These are phyloP conservation scores for Clanis bilineata DNA, from an alignment of 2,888 invertebrate genomes.

Conservation along the genomic window DNA sequence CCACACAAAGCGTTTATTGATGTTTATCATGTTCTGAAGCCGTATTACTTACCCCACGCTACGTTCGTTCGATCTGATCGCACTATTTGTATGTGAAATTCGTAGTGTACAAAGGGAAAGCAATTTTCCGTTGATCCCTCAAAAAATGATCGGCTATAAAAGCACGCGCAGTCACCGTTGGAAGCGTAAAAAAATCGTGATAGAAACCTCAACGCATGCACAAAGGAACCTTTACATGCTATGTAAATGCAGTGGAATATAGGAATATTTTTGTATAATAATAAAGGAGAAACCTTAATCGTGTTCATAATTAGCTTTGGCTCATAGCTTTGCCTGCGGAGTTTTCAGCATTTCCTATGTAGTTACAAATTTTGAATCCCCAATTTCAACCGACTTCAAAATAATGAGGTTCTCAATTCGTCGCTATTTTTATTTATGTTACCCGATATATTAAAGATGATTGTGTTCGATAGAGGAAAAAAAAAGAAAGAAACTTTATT, in stretches of 20 bases:
- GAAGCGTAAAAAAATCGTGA: constrained; percentile 62
- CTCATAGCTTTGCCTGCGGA: too few species aligned
- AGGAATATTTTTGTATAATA: not conserved
- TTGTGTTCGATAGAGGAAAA: too few species aligned
- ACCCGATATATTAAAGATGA: too few species aligned
- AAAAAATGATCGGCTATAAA: constrained; percentile 70
- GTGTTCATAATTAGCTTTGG: too few species aligned
- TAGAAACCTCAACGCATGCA: constrained; percentile 55
- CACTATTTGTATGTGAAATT: constrained; percentile 55
- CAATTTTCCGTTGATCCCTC: constrained; percentile 72
- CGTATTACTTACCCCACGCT: constrained; percentile 21
- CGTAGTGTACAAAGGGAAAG: constrained; percentile 57
- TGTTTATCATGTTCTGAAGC: not conserved
- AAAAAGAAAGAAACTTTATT: too few species aligned
- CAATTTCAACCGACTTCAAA: too few species aligned
- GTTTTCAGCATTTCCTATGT: too few species aligned
- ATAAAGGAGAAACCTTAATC: too few species aligned
- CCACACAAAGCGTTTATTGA: not conserved
- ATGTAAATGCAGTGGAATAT: constrained; percentile 26
- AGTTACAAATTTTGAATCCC: too few species aligned
- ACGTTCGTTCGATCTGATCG: constrained; percentile 61
- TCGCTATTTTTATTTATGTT: too few species aligned
- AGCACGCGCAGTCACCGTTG: constrained; percentile 60
- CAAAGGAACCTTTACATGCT: constrained; percentile 52
- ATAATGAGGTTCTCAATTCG: too few species aligned